Conservation (phyloP, 2,113 vertebrate genomes). For the Felis chaus region DNA sequence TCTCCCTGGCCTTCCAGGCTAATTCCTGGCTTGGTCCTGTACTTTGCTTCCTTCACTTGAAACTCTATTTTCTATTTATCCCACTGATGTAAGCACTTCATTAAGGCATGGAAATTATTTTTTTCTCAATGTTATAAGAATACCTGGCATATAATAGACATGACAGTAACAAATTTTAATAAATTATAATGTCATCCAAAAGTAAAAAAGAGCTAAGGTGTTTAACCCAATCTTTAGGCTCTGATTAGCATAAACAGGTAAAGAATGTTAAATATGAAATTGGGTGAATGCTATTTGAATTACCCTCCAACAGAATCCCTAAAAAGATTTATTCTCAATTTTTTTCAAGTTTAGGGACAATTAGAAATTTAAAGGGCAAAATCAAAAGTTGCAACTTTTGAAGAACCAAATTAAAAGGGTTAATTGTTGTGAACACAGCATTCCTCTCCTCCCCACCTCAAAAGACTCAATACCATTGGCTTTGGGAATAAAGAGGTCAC, state of each 20-base stretch:
- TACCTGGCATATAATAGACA: background rate
- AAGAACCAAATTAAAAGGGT: background rate
- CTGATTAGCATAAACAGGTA: background rate
- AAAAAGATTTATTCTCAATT: background rate
- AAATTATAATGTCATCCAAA: background rate
- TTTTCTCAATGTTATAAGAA: conserved; percentile 28
- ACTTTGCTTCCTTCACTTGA: background rate
- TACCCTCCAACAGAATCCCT: background rate
- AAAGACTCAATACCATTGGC: background rate
- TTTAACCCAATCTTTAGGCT: background rate
- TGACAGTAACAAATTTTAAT: background rate
- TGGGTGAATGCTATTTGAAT: background rate
- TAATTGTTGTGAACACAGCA: background rate
- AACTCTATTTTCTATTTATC: background rate
- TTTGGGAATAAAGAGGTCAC: background rate
- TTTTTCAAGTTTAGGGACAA: background rate
- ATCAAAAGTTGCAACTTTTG: background rate
- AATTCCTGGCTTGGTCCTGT: background rate
- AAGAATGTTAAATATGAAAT: background rate
- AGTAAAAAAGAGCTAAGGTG: background rate
- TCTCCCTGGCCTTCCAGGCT: background rate
- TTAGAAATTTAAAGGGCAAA: conserved; percentile 29
- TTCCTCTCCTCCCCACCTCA: background rate
- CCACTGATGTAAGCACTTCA: background rate
- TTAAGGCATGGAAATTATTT: background rate